A percentile compares a stretch with the other conserved stretches of the same genome.
Evolutionary conservation across 2,113 vertebrate genomes (phyloP).

Genomic region (Urocitellus parryii): DNA sequence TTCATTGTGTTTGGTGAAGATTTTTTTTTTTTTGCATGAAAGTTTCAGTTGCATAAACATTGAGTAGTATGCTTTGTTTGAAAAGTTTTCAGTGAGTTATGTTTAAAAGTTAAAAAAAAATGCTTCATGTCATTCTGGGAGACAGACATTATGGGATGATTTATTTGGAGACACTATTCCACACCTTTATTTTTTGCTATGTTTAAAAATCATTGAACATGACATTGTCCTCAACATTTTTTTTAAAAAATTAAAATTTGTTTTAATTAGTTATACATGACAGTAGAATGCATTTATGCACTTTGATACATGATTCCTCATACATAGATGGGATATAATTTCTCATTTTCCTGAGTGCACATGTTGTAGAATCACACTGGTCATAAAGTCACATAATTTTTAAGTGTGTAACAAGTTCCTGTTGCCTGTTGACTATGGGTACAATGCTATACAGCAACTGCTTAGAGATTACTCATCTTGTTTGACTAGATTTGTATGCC

Average conservation of each 20-base stretch:
- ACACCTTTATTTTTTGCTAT: neutral
- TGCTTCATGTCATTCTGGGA: neutral
- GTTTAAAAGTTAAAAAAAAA: constrained; percentile 5
- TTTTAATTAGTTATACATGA: too few species aligned
- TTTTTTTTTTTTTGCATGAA: neutral
- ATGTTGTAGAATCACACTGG: too few species aligned
- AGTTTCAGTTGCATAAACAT: neutral
- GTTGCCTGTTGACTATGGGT: neutral
- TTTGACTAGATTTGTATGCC: neutral
- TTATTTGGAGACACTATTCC: neutral
- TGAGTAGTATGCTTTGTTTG: neutral
- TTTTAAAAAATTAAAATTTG: too few species aligned
- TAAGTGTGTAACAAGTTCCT: neutral
- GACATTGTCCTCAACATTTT: neutral
- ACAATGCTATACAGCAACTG: neutral
- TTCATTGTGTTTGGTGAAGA: neutral
- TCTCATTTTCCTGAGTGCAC: too few species aligned
- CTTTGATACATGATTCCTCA: too few species aligned
- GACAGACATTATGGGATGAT: neutral
- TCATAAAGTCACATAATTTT: neutral
- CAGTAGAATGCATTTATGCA: too few species aligned
- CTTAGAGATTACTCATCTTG: too few species aligned
- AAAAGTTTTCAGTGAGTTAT: neutral
- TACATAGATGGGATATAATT: too few species aligned
- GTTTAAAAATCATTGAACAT: neutral